phyloP scores from a whole-genome alignment of 1,140 invertebrate genomes.

The Augochlora pura region DNA sequence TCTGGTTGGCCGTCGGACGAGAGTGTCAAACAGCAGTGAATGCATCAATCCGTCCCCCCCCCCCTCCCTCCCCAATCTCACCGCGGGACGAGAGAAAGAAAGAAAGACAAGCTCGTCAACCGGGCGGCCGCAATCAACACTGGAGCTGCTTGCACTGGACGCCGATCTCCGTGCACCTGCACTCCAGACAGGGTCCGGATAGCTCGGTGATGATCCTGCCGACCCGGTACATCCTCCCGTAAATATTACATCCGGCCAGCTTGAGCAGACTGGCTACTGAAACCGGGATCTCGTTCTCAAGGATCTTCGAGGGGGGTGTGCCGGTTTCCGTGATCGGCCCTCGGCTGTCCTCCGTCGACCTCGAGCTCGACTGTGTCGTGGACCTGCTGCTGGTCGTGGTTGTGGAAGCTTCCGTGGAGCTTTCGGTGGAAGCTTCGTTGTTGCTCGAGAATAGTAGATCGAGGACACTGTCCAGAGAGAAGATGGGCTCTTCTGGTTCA shows the following conservation, averaged over 20 bases:
- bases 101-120: not conserved
- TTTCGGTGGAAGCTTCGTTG: not conserved
- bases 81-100: not conserved
- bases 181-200: slow-evolving; percentile 90
- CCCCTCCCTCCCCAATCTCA: slow-evolving; percentile 19
- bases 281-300: slow-evolving; percentile 54
- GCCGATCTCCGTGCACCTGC: slow-evolving; percentile 92
- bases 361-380: slow-evolving; percentile 21
- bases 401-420: not conserved
- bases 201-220: slow-evolving; percentile 91
- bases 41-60: slow-evolving; percentile 6
- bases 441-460: slow-evolving; percentile 79
- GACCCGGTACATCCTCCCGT: slow-evolving; percentile 93
- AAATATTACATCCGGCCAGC: slow-evolving; percentile 94
- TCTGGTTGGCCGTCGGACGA: too few species aligned
- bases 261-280: slow-evolving; percentile 84
- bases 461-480: slow-evolving; percentile 82
- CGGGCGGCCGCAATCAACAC: slow-evolving; percentile 80
- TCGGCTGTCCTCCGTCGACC: slow-evolving; percentile 43
- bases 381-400: not conserved
- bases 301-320: slow-evolving; percentile 55
- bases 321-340: slow-evolving; percentile 51
- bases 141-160: slow-evolving; percentile 89
- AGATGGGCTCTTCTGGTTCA: slow-evolving; percentile 77
- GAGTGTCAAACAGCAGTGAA: slow-evolving; percentile 15